These are phyloP conservation scores for Vombatus ursinus DNA, from an alignment of 2,113 vertebrate genomes.

Conservation along the genomic window DNA sequence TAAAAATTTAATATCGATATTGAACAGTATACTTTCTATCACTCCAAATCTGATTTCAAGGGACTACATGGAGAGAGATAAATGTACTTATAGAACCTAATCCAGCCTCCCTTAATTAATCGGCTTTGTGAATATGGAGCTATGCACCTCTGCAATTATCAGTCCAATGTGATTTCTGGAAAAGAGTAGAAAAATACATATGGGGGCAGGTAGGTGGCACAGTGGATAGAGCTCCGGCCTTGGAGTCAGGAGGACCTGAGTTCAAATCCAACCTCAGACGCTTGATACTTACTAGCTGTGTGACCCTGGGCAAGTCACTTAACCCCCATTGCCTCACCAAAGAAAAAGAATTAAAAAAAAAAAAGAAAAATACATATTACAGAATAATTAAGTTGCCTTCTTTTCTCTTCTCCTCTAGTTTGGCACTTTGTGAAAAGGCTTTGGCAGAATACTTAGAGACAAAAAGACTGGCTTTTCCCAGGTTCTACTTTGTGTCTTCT, in stretches of 20 bases:
- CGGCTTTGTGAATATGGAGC: background rate
- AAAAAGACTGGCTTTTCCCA: conserved; percentile 84
- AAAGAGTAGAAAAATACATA: accelerated
- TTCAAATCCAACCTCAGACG: too few relatives aligned
- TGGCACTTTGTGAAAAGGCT: conserved; percentile 84
- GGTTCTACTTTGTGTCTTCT: conserved; percentile 87
- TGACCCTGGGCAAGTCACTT: too few relatives aligned
- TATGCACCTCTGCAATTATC: accelerated
- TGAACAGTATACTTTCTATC: background rate
- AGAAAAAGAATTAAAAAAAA: too few relatives aligned
- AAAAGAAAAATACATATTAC: accelerated
- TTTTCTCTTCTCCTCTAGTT: conserved; percentile 53
- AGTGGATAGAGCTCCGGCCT: too few relatives aligned
- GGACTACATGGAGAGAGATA: background rate
- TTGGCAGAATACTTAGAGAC: conserved; percentile 86
- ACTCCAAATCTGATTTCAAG: background rate
- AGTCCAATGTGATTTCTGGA: accelerated
- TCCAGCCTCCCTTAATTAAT: background rate
- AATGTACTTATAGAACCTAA: background rate
- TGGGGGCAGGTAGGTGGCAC: too few relatives aligned
- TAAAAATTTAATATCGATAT: background rate
- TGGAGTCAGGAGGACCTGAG: too few relatives aligned
- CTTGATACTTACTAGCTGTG: too few relatives aligned
- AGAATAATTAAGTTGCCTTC: accelerated
- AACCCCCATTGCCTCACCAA: too few relatives aligned